These are phyloP conservation scores for Rallus limicola DNA, from an alignment of 2,113 vertebrate genomes.

Conservation along the genomic window DNA sequence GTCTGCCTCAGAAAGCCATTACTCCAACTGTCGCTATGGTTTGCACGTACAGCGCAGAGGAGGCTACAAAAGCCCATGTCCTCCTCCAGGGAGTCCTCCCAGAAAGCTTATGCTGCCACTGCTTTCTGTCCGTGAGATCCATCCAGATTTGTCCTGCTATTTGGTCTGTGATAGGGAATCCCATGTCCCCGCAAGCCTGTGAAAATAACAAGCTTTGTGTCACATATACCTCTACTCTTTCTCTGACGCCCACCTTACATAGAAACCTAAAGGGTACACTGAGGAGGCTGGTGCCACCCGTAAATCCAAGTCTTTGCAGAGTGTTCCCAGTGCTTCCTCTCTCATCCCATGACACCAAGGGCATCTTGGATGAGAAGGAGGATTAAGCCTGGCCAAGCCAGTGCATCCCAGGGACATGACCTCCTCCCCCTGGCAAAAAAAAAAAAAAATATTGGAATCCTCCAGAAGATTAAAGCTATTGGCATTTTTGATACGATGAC, in stretches of 20 bases:
- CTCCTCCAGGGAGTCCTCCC: background rate
- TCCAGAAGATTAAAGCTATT: background rate
- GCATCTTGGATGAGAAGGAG: background rate
- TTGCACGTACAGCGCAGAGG: background rate
- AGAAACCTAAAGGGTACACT: background rate
- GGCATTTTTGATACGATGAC: background rate
- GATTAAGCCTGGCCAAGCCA: background rate
- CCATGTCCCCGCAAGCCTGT: fast-evolving
- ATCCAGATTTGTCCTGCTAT: background rate
- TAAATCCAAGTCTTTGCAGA: background rate
- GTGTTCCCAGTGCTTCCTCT: background rate
- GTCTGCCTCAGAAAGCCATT: background rate
- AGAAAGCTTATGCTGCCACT: background rate
- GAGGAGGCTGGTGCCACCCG: background rate
- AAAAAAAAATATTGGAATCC: background rate
- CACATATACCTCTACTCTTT: background rate
- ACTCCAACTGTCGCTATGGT: background rate
- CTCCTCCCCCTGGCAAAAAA: background rate
- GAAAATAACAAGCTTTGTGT: background rate
- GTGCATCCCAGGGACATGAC: background rate
- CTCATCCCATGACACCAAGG: background rate
- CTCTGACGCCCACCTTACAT: background rate
- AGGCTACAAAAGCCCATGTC: background rate
- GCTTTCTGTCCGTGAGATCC: background rate
- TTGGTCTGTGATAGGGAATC: background rate